phyloP scores from a whole-genome alignment of 2,113 vertebrate species.

The Cinclus cinclus region DNA sequence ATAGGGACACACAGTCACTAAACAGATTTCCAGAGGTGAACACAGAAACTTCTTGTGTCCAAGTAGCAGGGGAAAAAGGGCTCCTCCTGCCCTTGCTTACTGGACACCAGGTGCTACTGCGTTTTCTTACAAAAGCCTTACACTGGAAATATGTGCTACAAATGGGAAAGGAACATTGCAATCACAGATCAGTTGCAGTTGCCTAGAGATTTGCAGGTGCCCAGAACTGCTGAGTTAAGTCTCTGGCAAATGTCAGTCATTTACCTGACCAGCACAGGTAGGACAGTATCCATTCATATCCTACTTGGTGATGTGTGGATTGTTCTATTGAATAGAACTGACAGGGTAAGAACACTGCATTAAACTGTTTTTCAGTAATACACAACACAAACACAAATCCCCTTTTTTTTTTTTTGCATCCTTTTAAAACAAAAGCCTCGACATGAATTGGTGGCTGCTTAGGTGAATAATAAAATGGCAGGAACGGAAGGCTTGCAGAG shows the following conservation, averaged over 20 bases:
- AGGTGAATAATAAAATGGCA: background rate
- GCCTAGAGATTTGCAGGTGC: background rate
- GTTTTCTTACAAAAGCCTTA: background rate
- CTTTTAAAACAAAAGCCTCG: background rate
- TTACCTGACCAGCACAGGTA: background rate
- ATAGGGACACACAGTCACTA: background rate
- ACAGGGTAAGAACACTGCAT: background rate
- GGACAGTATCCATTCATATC: background rate
- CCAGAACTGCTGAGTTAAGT: background rate
- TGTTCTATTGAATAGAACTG: background rate
- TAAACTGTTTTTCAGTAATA: background rate
- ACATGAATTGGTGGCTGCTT: background rate
- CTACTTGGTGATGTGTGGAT: background rate
- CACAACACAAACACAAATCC: background rate
- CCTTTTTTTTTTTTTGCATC: background rate
- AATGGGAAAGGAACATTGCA: background rate
- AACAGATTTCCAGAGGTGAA: background rate
- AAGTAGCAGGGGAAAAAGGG: background rate
- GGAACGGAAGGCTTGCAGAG: background rate
- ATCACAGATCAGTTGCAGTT: background rate
- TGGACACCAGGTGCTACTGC: background rate
- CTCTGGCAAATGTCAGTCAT: background rate
- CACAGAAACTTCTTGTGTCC: background rate
- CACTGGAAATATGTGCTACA: fast-evolving
- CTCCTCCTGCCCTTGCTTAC: fast-evolving